Conservation (phyloP, 2,797 vertebrate genomes). For the Hydrophis major region DNA sequence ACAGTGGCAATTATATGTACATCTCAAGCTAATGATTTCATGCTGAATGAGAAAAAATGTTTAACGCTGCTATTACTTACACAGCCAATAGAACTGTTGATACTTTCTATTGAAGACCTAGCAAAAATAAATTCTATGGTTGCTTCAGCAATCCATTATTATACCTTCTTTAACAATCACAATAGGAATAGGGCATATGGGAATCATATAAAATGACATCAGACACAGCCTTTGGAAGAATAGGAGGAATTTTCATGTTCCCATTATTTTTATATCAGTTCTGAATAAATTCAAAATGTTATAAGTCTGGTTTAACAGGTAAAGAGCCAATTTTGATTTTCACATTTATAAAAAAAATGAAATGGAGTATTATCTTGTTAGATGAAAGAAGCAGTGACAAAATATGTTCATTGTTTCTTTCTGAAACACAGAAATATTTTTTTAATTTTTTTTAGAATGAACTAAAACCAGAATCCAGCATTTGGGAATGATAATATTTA, state of each 20-base stretch:
- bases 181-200: not conserved
- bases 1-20: conserved; percentile 51
- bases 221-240: not conserved
- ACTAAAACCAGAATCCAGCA: not conserved
- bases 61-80: conserved; percentile 41
- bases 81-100: conserved; percentile 38
- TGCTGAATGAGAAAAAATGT: conserved; percentile 46
- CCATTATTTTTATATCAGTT: not conserved
- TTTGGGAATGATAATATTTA: too few species aligned
- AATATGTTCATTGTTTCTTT: not conserved
- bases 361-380: not conserved
- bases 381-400: not conserved
- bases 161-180: not conserved
- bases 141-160: conserved; percentile 23
- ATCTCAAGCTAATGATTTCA: conserved; percentile 13
- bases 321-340: not conserved
- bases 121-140: not conserved
- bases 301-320: not conserved
- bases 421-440: not conserved
- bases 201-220: conserved; percentile 34
- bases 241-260: not conserved
- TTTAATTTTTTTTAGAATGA: not conserved
- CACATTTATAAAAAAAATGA: not conserved
- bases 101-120: conserved; percentile 32
- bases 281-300: conserved; percentile 6